phyloP scores from a whole-genome alignment of 2,797 vertebrate species.

The Pristis pectinata region DNA sequence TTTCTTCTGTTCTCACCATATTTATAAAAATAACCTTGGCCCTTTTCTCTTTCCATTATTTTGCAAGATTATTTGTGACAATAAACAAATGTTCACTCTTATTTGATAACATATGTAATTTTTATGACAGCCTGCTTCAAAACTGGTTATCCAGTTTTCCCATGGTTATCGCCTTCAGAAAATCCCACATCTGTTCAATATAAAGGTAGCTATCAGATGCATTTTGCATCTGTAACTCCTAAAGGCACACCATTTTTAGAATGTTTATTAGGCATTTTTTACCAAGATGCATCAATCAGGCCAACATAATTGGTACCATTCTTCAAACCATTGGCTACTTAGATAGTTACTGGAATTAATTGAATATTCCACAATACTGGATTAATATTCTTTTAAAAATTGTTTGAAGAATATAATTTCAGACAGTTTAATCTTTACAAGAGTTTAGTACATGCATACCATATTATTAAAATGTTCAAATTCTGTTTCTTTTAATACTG shows the following conservation, averaged over 20 bases:
- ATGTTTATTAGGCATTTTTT: conserved; percentile 41
- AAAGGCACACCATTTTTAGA: conserved; percentile 41
- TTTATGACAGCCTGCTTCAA: conserved; percentile 17
- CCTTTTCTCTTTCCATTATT: conserved; percentile 39
- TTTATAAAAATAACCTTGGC: neutral
- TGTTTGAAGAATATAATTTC: neutral
- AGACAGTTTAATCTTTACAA: neutral
- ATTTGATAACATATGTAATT: conserved; percentile 37
- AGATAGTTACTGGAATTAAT: neutral
- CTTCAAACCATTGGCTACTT: conserved; percentile 39
- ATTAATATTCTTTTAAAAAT: neutral
- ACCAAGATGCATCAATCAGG: conserved; percentile 41
- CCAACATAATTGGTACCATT: conserved; percentile 41
- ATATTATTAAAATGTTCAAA: neutral
- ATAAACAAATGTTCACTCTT: neutral
- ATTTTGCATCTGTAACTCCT: conserved; percentile 46
- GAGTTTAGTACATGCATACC: neutral
- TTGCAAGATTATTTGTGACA: conserved; percentile 38
- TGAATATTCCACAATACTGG: neutral
- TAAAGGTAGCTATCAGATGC: conserved; percentile 39
- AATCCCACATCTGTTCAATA: conserved; percentile 34
- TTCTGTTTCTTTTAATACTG: neutral
- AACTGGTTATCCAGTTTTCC: conserved; percentile 21
- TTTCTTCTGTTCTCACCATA: neutral
- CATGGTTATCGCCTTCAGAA: conserved; percentile 37